Conservation (phyloP, 2,113 vertebrate species). For the Alexandromys fortis region DNA sequence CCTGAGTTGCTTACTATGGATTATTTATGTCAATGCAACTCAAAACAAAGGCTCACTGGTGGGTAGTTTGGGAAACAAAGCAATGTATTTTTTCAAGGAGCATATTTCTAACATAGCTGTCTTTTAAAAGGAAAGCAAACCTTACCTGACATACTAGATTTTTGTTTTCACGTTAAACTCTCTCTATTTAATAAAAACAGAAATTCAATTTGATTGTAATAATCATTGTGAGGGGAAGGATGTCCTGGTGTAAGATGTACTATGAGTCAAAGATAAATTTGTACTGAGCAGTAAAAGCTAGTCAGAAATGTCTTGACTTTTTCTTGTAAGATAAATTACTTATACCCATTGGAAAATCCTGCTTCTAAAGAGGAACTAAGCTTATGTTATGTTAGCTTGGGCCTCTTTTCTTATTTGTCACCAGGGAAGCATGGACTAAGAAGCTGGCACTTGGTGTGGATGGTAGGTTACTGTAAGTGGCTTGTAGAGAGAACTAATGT, state of each 20-base stretch:
- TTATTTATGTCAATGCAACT: not conserved
- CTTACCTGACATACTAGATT: not conserved
- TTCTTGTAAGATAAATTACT: conserved; percentile 25
- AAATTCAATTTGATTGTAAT: conserved; percentile 25
- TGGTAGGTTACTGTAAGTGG: not conserved
- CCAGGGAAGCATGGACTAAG: not conserved
- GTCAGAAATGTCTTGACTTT: conserved; percentile 14
- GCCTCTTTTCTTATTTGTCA: not conserved
- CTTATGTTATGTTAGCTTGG: not conserved
- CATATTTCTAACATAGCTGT: not conserved
- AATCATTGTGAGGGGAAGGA: not conserved
- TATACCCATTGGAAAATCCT: not conserved
- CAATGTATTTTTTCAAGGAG: not conserved
- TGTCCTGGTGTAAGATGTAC: conserved; percentile 31
- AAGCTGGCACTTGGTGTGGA: not conserved
- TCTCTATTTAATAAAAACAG: not conserved
- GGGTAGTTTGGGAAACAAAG: not conserved
- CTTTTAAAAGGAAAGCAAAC: conserved; percentile 21
- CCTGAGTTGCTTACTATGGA: not conserved
- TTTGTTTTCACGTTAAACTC: not conserved
- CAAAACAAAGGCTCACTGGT: not conserved
- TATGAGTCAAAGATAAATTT: conserved; percentile 39
- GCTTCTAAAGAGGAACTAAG: not conserved
- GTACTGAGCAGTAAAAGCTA: conserved; percentile 2
- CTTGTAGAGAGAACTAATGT: not conserved